These are phyloP conservation scores for Axinella damicornis DNA, from an alignment of 37 sponge, comb jelly and placozoan species.

Conservation along the genomic window DNA sequence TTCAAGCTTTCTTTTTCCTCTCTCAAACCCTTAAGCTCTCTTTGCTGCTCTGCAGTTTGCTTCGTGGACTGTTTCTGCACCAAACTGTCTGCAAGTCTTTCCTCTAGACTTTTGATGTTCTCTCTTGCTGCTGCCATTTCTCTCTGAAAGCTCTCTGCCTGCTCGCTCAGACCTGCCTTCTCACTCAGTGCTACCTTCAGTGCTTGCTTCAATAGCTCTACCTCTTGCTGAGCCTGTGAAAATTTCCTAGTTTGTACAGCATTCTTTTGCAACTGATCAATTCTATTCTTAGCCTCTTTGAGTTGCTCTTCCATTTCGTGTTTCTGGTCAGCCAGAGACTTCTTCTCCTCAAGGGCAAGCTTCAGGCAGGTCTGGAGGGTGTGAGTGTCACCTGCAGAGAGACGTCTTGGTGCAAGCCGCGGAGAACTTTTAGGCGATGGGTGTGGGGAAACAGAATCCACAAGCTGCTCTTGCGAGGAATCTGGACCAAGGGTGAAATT, in stretches of 20 bases:
- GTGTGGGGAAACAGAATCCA: not conserved
- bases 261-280: conserved; percentile 1
- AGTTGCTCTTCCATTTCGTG: conserved; percentile 29
- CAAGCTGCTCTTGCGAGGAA: conserved; percentile 15
- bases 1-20: not conserved
- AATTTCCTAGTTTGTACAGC: not conserved
- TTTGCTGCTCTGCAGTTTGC: too few relatives aligned
- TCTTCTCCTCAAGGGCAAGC: conserved; percentile 46
- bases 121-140: not conserved
- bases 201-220: not conserved
- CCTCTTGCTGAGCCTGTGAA: not conserved
- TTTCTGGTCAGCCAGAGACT: not conserved
- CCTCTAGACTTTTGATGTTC: conserved; percentile 5
- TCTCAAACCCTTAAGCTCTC: not conserved
- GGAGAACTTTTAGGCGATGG: conserved; percentile 21
- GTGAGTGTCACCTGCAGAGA: not conserved
- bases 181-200: conserved; percentile 14
- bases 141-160: not conserved
- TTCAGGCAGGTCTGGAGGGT: conserved; percentile 47
- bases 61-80: not conserved
- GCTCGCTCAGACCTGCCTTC: not conserved
- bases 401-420: not conserved
- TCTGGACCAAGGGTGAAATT: not conserved
- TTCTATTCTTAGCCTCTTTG: not conserved
- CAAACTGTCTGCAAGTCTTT: not conserved